Evolutionary conservation across 2,113 vertebrate species (phyloP), one percentile per base, ranked within the genome.

Genomic region (Urocynchramus pylzowi): DNA sequence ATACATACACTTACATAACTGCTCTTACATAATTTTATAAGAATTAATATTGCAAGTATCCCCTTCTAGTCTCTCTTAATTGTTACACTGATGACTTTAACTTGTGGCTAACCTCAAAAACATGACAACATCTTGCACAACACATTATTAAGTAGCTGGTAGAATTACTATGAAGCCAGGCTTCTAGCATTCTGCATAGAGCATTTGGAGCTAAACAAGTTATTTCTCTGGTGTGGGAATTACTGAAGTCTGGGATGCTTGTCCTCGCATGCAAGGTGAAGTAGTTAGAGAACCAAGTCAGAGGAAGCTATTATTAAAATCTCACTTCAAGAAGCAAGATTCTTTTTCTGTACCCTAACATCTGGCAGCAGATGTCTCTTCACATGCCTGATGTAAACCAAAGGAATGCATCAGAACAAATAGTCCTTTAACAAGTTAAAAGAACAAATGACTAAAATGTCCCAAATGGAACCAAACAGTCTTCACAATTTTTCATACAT

Each of bases 81-180:
- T 49, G 15, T 69, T 69, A 49, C 37, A 70, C 16, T 42, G 39
- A 79, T 0, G 1, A 42, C 42, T 21, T 6, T 11, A 52, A 73
- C 39, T 73, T 70, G 41, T 57, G 84, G 54, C 79, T 90, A 94
- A 80, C 53, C 67, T 90, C 84, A 69, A 37, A 75, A 76, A 33
- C 23, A 82, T 24, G 33, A 39, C 31, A 81, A 20, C 16, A 45
- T 20, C 65, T 39, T 54, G 39, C 35, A 37, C 22, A 85, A 33
- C 27, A 76, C 15, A 69, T 11, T 18, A 33, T 63, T 82, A 75
- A 59, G 16, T 41, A 68, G 17, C 59, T 83, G 18, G 27, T 5
- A 90, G 24, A 68, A 83, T 41, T 53, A 81, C 24, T 47, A 3
- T 0, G 7, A 71, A 86, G 57, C 13, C 53, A 68, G 21, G 45